These are phyloP conservation scores for Piscicola geometra DNA, from an alignment of 2,888 invertebrate species.

Conservation along the genomic window DNA sequence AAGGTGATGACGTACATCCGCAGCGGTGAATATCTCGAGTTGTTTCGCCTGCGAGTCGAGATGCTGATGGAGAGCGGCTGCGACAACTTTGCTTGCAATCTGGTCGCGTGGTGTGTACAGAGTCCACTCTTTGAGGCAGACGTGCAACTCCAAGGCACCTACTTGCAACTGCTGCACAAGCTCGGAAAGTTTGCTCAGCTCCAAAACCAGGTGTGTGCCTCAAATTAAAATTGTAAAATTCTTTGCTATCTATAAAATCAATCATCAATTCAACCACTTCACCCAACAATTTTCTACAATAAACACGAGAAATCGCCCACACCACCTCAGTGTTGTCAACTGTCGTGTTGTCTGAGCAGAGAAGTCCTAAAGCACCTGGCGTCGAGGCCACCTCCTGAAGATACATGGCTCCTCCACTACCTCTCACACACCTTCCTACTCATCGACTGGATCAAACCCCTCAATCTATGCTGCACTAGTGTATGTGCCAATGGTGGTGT, in stretches of 20 bases:
- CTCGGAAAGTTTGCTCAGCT: conserved; percentile 48
- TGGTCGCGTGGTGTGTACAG: conserved; percentile 50
- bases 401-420: conserved; percentile 47
- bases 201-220: conserved; percentile 46
- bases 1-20: conserved; percentile 42
- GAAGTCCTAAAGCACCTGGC: conserved; percentile 39
- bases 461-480: conserved; percentile 49
- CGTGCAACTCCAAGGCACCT: conserved; percentile 48
- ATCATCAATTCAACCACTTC: too few relatives aligned
- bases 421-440: conserved; percentile 53
- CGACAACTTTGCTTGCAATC: conserved; percentile 53
- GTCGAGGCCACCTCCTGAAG: conserved; percentile 39
- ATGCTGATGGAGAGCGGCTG: conserved; percentile 53
- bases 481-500: conserved; percentile 41
- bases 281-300: too few relatives aligned
- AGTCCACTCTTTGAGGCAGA: conserved; percentile 48
- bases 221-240: background rate
- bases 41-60: conserved; percentile 49
- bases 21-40: conserved; percentile 43
- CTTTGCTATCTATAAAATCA: too few relatives aligned
- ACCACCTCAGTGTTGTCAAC: conserved; percentile 39
- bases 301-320: background rate
- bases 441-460: conserved; percentile 51
- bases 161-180: conserved; percentile 49
- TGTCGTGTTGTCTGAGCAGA: conserved; percentile 39